Evolutionary conservation across 2,888 invertebrate species (phyloP), one percentile per base, ranked within the genome.

Genomic region (Dysmachus trigonus): DNA sequence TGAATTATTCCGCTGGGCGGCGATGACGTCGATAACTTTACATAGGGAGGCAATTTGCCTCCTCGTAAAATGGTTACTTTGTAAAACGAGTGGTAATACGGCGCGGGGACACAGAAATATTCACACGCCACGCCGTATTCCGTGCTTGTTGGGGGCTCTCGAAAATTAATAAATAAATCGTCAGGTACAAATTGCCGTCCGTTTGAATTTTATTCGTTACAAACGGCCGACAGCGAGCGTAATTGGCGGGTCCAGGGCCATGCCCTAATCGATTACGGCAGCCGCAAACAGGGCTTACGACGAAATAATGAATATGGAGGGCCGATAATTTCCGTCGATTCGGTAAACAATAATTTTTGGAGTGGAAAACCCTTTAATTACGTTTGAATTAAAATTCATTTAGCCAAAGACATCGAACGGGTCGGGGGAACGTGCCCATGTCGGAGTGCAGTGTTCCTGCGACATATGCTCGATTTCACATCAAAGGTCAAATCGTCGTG

Each of bases 381-480:
- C 35, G 76, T 38, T 76, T 38, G 22, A 76, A 35, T 76, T 76
- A 76, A 76, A 76, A 76, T 76, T 33, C 76, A 76, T 76, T 76
- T 76, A 76, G 22, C 22, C 38, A 38, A 38, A n/a, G 22, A 35
- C 76, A 38, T 76, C 33, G n/a, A n/a, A n/a, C n/a, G n/a, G n/a
- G n/a, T n/a, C n/a, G n/a, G n/a, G n/a, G n/a, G n/a, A n/a, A n/a
- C n/a, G n/a, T n/a, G n/a, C 41, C 22, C 18, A 5, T n/a, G 13
- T 35, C 41, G 38, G 38, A 76, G 76, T 3, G 22, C 7, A 22
- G 33, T 33, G 76, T 74, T 1, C 18, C 35, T n/a, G 74, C 76
- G 10, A 38, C 76, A 76, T 76, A 76, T 76, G 76, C 38, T 76
- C n/a, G 35, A 22, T 76, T 38, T 76, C 76, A 35, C 74, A 38